phyloP scores from a whole-genome alignment of 2,888 invertebrate genomes.

The Philaethria dido region DNA sequence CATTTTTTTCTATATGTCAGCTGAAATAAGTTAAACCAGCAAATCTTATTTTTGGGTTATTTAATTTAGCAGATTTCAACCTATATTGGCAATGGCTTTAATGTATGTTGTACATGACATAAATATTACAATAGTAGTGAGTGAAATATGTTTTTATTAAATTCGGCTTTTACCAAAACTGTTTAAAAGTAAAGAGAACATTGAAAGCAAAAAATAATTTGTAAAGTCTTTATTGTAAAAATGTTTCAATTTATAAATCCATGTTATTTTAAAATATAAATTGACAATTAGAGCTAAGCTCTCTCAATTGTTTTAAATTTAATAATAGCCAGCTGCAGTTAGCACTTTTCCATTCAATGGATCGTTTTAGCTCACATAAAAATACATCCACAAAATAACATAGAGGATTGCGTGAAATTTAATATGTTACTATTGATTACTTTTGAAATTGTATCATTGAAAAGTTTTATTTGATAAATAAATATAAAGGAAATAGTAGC shows the following conservation, averaged over 20 bases:
- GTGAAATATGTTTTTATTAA: too few relatives aligned
- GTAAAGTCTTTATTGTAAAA: neutral
- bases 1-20: neutral
- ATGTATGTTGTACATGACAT: neutral
- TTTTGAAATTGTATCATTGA: neutral
- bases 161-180: too few relatives aligned
- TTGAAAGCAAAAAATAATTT: too few relatives aligned
- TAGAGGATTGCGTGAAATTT: neutral
- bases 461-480: neutral
- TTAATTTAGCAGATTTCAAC: neutral
- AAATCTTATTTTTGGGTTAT: neutral
- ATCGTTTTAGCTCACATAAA: conserved; percentile 1
- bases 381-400: conserved; percentile 17
- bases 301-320: conserved; percentile 14
- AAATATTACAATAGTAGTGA: too few relatives aligned
- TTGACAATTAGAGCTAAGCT: conserved; percentile 15
- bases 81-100: neutral
- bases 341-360: conserved; percentile 11
- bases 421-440: neutral
- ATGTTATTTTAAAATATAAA: neutral
- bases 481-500: neutral
- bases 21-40: neutral
- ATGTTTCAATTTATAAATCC: neutral
- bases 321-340: conserved; percentile 8
- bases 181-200: too few relatives aligned